Evolutionary conservation across 1,140 invertebrate species (phyloP).

Genomic region (Oncopodura yosiiana): DNA sequence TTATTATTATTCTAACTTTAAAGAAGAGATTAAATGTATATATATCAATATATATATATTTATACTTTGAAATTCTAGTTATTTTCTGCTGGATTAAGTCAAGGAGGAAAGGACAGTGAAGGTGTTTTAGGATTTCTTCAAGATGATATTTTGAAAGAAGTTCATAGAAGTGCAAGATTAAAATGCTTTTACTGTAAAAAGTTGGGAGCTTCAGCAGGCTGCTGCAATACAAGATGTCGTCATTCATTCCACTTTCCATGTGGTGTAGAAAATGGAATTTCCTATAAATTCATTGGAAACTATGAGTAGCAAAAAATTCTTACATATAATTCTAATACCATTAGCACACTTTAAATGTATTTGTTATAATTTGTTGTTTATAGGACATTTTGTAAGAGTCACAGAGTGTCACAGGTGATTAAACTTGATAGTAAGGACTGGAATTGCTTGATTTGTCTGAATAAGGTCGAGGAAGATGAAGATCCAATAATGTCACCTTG

Average conservation of each 20-base stretch:
- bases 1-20: too few relatives aligned
- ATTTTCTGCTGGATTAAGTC: slow-evolving; percentile 52
- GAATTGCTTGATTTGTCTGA: slow-evolving; percentile 43
- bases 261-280: slow-evolving; percentile 46
- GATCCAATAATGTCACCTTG: slow-evolving; percentile 1
- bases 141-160: slow-evolving; percentile 52
- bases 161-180: slow-evolving; percentile 47
- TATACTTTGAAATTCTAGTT: too few relatives aligned
- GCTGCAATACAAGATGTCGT: slow-evolving; percentile 47
- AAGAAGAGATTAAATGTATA: too few relatives aligned
- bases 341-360: background rate
- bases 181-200: slow-evolving; percentile 51
- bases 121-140: slow-evolving; percentile 54
- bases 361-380: slow-evolving; percentile 26
- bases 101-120: slow-evolving; percentile 49
- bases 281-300: slow-evolving; percentile 52
- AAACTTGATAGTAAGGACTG: slow-evolving; percentile 35
- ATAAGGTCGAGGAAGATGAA: slow-evolving; percentile 49
- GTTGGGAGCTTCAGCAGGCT: slow-evolving; percentile 53
- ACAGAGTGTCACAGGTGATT: slow-evolving; percentile 47
- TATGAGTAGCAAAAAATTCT: slow-evolving; percentile 47
- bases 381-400: slow-evolving; percentile 52
- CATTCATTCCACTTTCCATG: slow-evolving; percentile 54
- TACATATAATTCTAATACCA: background rate
- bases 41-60: too few relatives aligned